Base-by-base conservation (phyloP, 1,140 invertebrate genomes). In the Campoletis sonorensis region DNA sequence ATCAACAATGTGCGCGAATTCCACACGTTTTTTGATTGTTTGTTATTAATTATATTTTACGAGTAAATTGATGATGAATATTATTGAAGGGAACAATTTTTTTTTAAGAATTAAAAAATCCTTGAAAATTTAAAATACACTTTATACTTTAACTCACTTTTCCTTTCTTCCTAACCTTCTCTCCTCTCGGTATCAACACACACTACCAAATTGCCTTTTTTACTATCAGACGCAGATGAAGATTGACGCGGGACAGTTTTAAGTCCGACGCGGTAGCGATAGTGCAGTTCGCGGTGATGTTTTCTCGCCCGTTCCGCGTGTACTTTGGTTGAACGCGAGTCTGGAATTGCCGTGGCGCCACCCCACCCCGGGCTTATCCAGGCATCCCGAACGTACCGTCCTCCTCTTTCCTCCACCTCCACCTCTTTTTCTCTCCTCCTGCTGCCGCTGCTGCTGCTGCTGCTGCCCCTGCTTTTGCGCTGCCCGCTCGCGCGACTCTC, bases 261-360 rank as follows among this genome's bases (percentile, higher is more conserved):
- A 7, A 27, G 30, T 30, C 37, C 16, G 21, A 49, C 58, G 33
- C 76, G 61, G 61, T 78, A n/a, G 76, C 76, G 33, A 40, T 67
- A 45, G 54, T 37, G 71, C 54, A 33, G 30, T 33, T 58, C 30
- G 76, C 33, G 61, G 54, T 30, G 72, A 21, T 78, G 54, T 64
- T 78, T 78, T 76, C 67, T 68, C 80, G 80, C 88, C 87, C 87
- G 82, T 87, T 88, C 88, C 87, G 88, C 88, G 88, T 88, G 88
- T 88, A 90, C 90, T 89, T 88, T 30, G 86, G 89, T 90, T 88
- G 86, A 90, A 89, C 90, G 89, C 89, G 89, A 89, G 87, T 89
- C 87, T 89, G 90, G 87, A 90, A 90, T 91, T 88, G 88, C 88
- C 82, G 89, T 91, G 90, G 91, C 91, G 90, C 91, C 90, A 91